Evolutionary conservation across 2,797 vertebrate species (phyloP).

Genomic region (Acanthiza pusilla): DNA sequence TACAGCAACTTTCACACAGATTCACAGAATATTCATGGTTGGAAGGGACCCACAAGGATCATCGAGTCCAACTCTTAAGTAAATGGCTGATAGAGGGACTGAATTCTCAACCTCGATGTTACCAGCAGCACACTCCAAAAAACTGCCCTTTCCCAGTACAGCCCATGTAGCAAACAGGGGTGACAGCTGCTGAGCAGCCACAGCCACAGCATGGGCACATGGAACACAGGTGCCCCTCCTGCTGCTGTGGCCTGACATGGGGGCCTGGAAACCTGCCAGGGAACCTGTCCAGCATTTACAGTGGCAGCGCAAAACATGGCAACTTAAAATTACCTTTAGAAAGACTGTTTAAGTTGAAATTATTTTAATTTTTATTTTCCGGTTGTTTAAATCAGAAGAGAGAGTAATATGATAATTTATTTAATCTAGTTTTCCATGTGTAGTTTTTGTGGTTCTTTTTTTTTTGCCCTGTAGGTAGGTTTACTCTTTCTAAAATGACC

Average conservation of each 20-base stretch:
- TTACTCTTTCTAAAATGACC: neutral
- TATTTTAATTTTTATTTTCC: neutral
- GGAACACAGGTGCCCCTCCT: neutral
- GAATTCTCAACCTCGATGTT: neutral
- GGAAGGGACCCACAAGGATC: neutral
- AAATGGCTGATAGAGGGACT: neutral
- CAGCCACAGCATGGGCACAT: rapidly evolving
- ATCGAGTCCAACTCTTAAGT: rapidly evolving
- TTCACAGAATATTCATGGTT: neutral
- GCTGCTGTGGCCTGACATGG: neutral
- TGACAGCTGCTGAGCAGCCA: neutral
- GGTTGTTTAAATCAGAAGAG: neutral
- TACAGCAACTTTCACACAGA: neutral
- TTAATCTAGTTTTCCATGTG: neutral
- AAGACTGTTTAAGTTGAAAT: neutral
- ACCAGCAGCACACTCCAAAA: neutral
- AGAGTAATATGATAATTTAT: neutral
- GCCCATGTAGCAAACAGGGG: rapidly evolving
- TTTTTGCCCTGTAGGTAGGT: neutral
- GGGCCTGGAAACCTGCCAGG: neutral
- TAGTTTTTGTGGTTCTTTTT: neutral
- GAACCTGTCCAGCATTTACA: neutral
- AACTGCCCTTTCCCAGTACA: neutral
- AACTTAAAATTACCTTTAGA: neutral
- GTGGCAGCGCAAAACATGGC: neutral